Evolutionary conservation across 2,113 vertebrate species (phyloP).

Genomic region (Syngnathus typhle): DNA sequence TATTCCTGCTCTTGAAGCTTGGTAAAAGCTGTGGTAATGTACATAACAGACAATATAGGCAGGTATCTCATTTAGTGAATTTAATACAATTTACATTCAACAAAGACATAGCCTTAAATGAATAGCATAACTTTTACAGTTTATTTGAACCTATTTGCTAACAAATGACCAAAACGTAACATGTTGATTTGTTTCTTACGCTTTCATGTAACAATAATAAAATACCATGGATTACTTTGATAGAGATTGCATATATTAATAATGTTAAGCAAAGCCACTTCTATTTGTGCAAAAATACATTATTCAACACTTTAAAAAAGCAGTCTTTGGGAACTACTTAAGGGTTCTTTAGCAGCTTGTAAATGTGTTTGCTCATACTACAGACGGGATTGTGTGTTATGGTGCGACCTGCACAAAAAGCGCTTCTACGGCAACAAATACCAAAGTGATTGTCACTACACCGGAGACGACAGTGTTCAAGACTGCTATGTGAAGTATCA

Average conservation of each 20-base stretch:
- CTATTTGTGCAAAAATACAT: slow-evolving; percentile 36
- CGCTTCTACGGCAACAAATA: slow-evolving; percentile 32
- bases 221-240: background rate
- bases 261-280: slow-evolving; percentile 32
- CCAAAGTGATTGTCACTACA: slow-evolving; percentile 29
- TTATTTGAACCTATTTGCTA: slow-evolving; percentile 21
- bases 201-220: slow-evolving; percentile 42
- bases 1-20: background rate
- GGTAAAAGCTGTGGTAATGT: background rate
- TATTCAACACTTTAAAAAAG: slow-evolving; percentile 32
- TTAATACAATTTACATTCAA: slow-evolving; percentile 13
- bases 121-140: slow-evolving; percentile 23
- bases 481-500: slow-evolving; percentile 9
- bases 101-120: slow-evolving; percentile 42
- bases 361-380: slow-evolving; percentile 38
- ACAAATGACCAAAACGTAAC: slow-evolving; percentile 33
- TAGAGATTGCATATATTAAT: background rate
- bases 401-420: background rate
- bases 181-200: slow-evolving; percentile 36
- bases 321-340: slow-evolving; percentile 49
- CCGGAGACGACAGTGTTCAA: slow-evolving; percentile 22
- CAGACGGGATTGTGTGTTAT: slow-evolving; percentile 9
- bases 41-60: slow-evolving; percentile 4
- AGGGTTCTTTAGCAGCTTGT: slow-evolving; percentile 51
- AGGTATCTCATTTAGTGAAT: slow-evolving; percentile 1